Evolutionary conservation across 2,797 vertebrate genomes (phyloP), one percentile per base, ranked within the genome.

Genomic region (Rhinichthys osculus): DNA sequence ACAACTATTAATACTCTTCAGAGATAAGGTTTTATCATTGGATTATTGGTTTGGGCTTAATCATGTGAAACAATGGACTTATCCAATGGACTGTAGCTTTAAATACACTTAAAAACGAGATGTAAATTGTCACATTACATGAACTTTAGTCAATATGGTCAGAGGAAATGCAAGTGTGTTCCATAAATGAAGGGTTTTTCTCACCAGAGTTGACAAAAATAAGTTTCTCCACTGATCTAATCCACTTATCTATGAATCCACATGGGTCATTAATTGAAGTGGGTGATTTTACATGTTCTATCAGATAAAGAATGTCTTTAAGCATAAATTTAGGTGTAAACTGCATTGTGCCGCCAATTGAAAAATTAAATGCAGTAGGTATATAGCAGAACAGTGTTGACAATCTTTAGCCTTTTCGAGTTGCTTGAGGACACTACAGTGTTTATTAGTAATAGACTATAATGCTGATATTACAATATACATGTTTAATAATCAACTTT

Each of bases 1-100:
- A 79, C 83, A 47, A n/a, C 66, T 78, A 33, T 54, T 70, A 77
- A 38, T 30, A 17, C 71, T 47, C 13, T 57, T 71, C 38, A 57
- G n/a, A 27, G 76, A 30, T 54, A 2, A 57, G 62, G 21, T 67
- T 78, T 42, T 54, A 54, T 67, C 73, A 50, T 50, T 42, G 3
- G 57, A 84, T 84, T 59, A 78, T 57, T 70, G 64, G 17, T 7
- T 54, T 33, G 59, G 44, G 44, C 27, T 84, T 77, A 52, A 38
- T 78, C 64, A 23, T 44, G 64, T 11, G 38, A n/a, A 78, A 54
- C 47, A 42, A 33, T 59, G 33, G 35, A 16, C 0, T 30, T 23
- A 59, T 73, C 33, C 33, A 66, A 5, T 33, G 27, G 13, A 27
- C 6, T 27, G 59, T 50, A 59, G 35, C 52, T 23, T 62, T 21